A percentile compares a stretch with the other conserved stretches of the same genome.
Conservation (phyloP, 2,797 vertebrate genomes). For the Avahi laniger region DNA sequence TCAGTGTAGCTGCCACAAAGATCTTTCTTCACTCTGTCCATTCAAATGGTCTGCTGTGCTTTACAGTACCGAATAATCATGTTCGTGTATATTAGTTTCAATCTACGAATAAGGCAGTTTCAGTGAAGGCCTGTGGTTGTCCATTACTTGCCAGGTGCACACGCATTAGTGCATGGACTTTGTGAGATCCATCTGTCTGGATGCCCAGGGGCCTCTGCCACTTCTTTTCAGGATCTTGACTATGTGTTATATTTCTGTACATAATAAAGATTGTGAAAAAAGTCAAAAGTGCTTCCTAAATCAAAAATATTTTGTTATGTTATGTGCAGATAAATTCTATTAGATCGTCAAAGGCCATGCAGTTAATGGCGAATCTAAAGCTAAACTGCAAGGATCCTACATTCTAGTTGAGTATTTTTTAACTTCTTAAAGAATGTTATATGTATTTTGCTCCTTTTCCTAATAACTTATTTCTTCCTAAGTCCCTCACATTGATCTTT, state of each 20-base stretch:
- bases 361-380: conserved; percentile 1
- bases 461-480: background rate
- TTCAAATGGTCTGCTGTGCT: background rate
- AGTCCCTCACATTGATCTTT: background rate
- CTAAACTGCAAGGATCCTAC: background rate
- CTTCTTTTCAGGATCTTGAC: background rate
- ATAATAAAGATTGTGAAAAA: background rate
- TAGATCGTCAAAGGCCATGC: background rate
- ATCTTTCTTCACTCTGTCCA: background rate
- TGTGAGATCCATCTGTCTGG: background rate
- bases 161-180: background rate
- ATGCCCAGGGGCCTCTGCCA: background rate
- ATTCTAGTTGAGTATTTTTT: background rate
- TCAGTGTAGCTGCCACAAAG: background rate
- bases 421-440: background rate
- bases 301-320: conserved; percentile 10
- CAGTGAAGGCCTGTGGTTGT: background rate
- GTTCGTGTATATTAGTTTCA: background rate
- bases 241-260: background rate
- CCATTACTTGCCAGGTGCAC: fast-evolving
- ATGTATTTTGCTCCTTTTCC: background rate
- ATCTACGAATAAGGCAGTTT: background rate
- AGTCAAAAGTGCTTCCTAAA: conserved; percentile 29
- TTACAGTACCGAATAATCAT: background rate
- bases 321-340: conserved; percentile 18